Conservation (phyloP, 2,888 invertebrate genomes). For the Megalurothrips usitatus region DNA sequence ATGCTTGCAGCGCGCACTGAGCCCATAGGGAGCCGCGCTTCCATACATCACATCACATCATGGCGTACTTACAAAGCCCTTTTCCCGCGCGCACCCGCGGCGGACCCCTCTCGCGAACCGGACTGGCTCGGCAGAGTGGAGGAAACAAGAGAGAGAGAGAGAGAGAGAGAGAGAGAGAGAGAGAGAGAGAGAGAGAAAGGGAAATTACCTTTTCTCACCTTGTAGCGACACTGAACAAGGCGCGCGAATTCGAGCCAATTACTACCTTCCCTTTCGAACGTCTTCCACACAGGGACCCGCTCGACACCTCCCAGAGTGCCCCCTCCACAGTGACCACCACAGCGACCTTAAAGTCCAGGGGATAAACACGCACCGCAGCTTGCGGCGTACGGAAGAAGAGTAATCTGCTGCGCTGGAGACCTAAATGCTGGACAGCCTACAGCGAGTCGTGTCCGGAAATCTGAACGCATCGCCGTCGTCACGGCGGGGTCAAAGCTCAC, state of each 20-base stretch:
- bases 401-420: neutral
- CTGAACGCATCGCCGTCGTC: neutral
- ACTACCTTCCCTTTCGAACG: neutral
- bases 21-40: no score
- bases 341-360: no score
- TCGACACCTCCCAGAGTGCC: neutral
- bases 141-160: no score
- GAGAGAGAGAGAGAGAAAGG: neutral
- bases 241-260: constrained; percentile 11
- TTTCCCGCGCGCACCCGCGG: no score
- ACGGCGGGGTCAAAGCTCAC: constrained; percentile 52
- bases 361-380: no score
- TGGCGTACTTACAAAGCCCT: no score
- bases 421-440: neutral
- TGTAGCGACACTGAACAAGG: neutral
- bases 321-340: neutral
- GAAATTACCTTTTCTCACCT: constrained; percentile 14
- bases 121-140: neutral
- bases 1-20: no score
- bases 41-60: no score
- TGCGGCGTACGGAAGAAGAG: no score
- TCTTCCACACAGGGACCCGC: neutral
- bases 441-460: no score
- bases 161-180: no score
- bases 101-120: no score